These are phyloP conservation scores for Alloplasta piceator DNA, from an alignment of 2,888 invertebrate genomes.

Conservation along the genomic window DNA sequence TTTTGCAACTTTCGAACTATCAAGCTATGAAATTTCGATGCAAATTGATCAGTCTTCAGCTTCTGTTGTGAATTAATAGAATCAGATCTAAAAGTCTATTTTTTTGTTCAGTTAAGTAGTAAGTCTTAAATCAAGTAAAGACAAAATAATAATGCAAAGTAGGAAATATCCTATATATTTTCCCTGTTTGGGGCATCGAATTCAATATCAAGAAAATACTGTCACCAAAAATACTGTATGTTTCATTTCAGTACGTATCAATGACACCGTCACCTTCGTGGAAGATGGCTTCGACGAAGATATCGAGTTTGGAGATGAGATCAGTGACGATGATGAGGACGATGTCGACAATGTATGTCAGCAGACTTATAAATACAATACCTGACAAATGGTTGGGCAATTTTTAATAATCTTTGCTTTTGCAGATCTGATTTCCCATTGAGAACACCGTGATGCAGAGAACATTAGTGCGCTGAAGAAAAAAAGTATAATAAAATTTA, in stretches of 20 bases:
- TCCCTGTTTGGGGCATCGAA: no score
- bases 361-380: not conserved
- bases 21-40: no score
- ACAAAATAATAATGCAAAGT: no score
- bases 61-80: no score
- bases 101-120: no score
- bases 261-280: slow-evolving; percentile 97
- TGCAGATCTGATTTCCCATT: slow-evolving; percentile 77
- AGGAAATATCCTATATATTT: no score
- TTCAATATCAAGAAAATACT: no score
- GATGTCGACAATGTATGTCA: slow-evolving; percentile 84
- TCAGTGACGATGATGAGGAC: slow-evolving; percentile 95
- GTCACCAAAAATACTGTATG: slow-evolving; percentile 3
- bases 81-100: no score
- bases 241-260: slow-evolving; percentile 91
- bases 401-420: slow-evolving; percentile 40
- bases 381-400: not conserved
- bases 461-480: slow-evolving; percentile 56
- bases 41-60: no score
- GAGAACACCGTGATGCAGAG: slow-evolving; percentile 58
- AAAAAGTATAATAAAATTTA: slow-evolving; percentile 53
- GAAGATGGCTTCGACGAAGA: slow-evolving; percentile 98
- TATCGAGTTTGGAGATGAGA: slow-evolving; percentile 98
- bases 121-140: no score
- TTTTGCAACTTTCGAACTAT: no score